These are phyloP conservation scores for Montipora cactus DNA, from an alignment of 64 coral and sea anemone species.

Conservation along the genomic window DNA sequence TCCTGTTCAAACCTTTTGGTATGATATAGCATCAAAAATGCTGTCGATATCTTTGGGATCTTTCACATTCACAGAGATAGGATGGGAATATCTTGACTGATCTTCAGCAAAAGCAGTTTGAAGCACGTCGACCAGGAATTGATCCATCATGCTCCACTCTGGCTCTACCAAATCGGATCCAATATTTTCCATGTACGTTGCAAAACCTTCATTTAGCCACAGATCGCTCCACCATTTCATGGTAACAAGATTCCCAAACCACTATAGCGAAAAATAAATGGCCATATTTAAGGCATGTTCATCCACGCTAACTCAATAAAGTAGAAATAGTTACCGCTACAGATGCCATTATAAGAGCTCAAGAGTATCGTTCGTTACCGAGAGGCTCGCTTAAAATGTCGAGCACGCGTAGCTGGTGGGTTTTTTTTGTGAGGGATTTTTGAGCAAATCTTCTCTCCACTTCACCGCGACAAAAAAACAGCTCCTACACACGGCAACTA, in stretches of 20 bases:
- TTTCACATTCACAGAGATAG: constrained; percentile 62
- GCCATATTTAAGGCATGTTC: neutral
- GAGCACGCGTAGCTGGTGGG: too few relatives aligned
- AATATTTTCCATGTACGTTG: constrained; percentile 67
- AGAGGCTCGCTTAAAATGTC: too few relatives aligned
- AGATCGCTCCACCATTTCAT: constrained; percentile 95
- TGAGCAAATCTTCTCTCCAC: too few relatives aligned
- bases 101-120: constrained; percentile 67
- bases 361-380: too few relatives aligned
- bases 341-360: too few relatives aligned
- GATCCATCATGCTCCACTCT: constrained; percentile 75
- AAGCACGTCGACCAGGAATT: constrained; percentile 38
- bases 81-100: constrained; percentile 66
- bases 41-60: constrained; percentile 63
- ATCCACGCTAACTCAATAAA: too few relatives aligned
- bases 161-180: constrained; percentile 44
- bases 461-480: too few relatives aligned
- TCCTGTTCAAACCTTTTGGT: constrained; percentile 56
- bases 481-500: too few relatives aligned
- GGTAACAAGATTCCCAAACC: constrained; percentile 93
- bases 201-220: constrained; percentile 94
- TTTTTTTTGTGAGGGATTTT: too few relatives aligned
- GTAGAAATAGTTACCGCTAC: too few relatives aligned
- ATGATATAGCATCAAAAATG: constrained; percentile 76
- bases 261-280: constrained; percentile 52